Percentiles rank a stretch among this genome's conserved stretches.
phyloP scores from a whole-genome alignment of 2,113 vertebrate genomes.

The Gymnocephalus cernua region DNA sequence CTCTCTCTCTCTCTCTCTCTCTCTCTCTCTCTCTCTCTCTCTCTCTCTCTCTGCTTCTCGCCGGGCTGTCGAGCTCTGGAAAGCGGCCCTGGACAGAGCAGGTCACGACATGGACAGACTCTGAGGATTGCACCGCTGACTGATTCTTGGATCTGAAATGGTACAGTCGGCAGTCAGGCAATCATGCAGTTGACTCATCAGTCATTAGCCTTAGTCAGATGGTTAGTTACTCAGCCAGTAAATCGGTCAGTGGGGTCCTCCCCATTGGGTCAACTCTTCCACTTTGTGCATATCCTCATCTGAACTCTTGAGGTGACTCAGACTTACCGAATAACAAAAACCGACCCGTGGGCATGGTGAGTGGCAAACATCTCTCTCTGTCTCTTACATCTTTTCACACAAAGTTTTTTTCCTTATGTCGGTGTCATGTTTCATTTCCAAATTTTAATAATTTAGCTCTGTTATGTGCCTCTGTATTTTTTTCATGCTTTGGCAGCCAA shows the following conservation, averaged over 20 bases:
- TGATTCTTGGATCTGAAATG: constrained; percentile 63
- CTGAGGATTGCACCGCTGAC: constrained; percentile 53
- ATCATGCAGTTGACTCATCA: constrained; percentile 35
- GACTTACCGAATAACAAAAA: constrained; percentile 25
- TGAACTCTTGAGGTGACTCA: constrained; percentile 75
- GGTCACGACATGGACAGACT: constrained; percentile 56
- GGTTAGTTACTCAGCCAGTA: constrained; percentile 46
- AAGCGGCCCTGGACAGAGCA: constrained; percentile 43
- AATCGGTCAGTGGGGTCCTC: constrained; percentile 46
- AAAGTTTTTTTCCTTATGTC: constrained; percentile 18
- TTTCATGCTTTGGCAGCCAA: constrained; percentile 24
- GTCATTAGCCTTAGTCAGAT: constrained; percentile 55
- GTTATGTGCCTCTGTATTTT: constrained; percentile 5
- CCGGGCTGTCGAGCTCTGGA: constrained; percentile 33
- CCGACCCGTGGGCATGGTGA: constrained; percentile 74
- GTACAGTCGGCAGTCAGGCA: constrained; percentile 53
- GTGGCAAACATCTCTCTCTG: constrained; percentile 62
- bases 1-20: neutral
- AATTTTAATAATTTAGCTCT: constrained; percentile 28
- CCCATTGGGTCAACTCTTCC: constrained; percentile 57
- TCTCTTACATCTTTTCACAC: constrained; percentile 44
- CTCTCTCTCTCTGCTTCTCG: constrained; percentile 4
- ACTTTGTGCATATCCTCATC: constrained; percentile 69
- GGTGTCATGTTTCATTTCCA: constrained; percentile 23
- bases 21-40: neutral